Percentiles rank a stretch among this genome's conserved stretches.
These are phyloP conservation scores for Argya squamiceps DNA, from an alignment of 2,797 vertebrate species.

Conservation along the genomic window DNA sequence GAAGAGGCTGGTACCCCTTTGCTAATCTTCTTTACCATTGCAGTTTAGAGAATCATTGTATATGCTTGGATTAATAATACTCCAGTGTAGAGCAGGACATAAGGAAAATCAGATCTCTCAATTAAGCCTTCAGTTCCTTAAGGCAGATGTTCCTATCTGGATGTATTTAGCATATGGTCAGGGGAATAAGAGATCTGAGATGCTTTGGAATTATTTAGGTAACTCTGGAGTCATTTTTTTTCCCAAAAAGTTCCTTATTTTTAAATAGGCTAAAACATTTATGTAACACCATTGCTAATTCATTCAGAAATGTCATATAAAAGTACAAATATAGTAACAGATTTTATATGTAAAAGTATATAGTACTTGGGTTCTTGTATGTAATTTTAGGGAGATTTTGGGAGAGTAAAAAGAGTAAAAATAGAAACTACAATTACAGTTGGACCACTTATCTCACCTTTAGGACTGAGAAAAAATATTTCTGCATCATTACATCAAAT, in stretches of 20 bases:
- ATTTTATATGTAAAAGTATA: neutral
- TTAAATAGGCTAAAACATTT: neutral
- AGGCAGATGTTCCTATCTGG: neutral
- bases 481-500: neutral
- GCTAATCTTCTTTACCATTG: neutral
- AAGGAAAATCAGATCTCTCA: neutral
- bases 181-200: neutral
- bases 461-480: neutral
- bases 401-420: neutral
- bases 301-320: neutral
- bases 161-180: neutral
- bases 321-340: neutral
- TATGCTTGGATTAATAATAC: neutral
- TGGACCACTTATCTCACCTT: neutral
- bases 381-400: neutral
- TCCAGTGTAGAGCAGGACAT: neutral
- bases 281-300: neutral
- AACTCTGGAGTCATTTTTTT: neutral
- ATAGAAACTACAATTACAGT: neutral
- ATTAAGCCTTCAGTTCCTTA: neutral
- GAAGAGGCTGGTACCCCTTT: neutral
- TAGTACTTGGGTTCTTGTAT: neutral
- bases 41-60: neutral
- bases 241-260: neutral
- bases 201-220: slow-evolving; percentile 10